Evolutionary conservation across 2,113 vertebrate species (phyloP).

Genomic region (Toxotes jaculatrix): DNA sequence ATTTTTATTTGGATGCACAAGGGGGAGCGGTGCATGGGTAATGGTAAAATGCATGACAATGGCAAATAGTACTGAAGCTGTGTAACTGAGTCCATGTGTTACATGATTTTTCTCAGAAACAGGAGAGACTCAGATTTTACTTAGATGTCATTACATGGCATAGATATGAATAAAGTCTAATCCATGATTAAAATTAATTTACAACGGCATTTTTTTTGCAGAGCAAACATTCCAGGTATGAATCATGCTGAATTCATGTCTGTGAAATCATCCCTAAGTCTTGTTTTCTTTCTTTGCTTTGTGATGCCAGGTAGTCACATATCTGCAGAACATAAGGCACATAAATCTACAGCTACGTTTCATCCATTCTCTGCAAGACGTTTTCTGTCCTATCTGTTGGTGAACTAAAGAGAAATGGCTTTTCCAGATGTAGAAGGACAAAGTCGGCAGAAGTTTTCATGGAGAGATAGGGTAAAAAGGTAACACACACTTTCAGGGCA

Average conservation of each 20-base stretch:
- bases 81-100: background rate
- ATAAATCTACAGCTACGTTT: slow-evolving; percentile 36
- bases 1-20: background rate
- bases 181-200: slow-evolving; percentile 11
- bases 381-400: slow-evolving; percentile 32
- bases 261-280: background rate
- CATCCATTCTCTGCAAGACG: slow-evolving; percentile 39
- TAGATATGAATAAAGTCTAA: background rate
- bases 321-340: slow-evolving; percentile 20
- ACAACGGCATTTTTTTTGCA: background rate
- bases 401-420: slow-evolving; percentile 19
- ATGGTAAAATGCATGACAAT: background rate
- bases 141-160: background rate
- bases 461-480: background rate
- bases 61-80: background rate
- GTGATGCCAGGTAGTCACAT: slow-evolving; percentile 25
- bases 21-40: background rate
- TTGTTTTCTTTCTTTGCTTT: background rate
- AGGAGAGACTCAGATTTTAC: background rate
- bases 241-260: slow-evolving; percentile 7
- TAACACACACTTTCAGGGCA: background rate
- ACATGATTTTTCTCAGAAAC: background rate
- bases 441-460: slow-evolving; percentile 7
- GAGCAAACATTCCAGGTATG: background rate
- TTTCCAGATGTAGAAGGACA: slow-evolving; percentile 52